Base-by-base conservation (phyloP, 2,113 vertebrate genomes). In the Hymenochirus boettgeri region DNA sequence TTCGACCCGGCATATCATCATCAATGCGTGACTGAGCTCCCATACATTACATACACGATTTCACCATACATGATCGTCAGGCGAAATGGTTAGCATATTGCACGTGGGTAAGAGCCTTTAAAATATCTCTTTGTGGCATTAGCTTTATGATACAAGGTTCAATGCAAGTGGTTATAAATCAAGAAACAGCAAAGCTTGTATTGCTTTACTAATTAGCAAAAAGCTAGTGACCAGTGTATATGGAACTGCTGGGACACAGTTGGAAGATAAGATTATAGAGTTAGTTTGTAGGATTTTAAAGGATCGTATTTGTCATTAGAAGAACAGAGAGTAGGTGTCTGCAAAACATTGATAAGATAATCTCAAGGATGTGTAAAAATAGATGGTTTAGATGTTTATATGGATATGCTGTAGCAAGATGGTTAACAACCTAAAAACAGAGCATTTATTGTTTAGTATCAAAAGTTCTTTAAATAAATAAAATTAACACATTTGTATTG, bases 201-300 rank as follows among this genome's bases (percentile, higher is more conserved):
- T 47, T 65, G 18, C 26, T 47, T 11, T 47, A 46, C 26, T 55
- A 55, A 39, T 55, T 18, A 18, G 19, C 45, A 15, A 21, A 31
- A n/a, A 37, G 31, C 25, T 25, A 65, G 53, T 33, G 27, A 57
- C 54, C 57, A 57, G 29, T 50, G 47, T 23, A 65, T 21, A 65
- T 57, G 27, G 18, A 37, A 50, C n/a, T 50, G 54, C 22, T n/a
- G 9, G 9, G 50, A 24, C 27, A 18, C 27, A 37, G 63, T 50
- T 57, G 53, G 29, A 25, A 57, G 63, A 65, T 65, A 65, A 65
- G 63, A 65, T 65, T 65, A 65, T 47, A 65, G 18, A 56, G 39
- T 47, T 39, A 56, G 29, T 8, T 39, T 22, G 21, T 48, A 57
- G 51, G 50, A 47, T 46, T 4, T 24, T 22, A 47, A 33, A 57